A percentile compares a stretch with the other conserved stretches of the same genome.
These are phyloP conservation scores for Sebastes cheni DNA, from an alignment of 2,797 vertebrate genomes.

Conservation along the genomic window DNA sequence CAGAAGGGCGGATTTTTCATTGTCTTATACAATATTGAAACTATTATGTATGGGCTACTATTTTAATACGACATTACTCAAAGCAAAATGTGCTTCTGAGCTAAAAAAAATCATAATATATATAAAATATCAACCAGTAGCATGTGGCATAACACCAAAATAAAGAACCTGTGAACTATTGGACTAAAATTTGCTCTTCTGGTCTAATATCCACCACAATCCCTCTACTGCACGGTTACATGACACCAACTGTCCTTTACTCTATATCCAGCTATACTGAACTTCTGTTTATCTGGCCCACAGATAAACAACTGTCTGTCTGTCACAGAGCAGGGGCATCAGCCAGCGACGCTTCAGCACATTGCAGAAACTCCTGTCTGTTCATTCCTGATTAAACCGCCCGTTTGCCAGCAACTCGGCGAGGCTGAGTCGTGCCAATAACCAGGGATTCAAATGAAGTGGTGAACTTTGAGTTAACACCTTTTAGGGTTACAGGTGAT, in stretches of 20 bases:
- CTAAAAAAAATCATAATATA: constrained; percentile 6
- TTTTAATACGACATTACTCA: constrained; percentile 6
- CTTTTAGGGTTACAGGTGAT: constrained; percentile 61
- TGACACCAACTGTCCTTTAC: constrained; percentile 11
- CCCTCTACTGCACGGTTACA: constrained; percentile 5
- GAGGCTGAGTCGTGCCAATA: neutral
- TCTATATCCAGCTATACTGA: neutral
- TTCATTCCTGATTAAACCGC: constrained; percentile 19
- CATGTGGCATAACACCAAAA: constrained; percentile 27
- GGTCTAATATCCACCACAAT: neutral
- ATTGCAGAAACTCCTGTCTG: neutral
- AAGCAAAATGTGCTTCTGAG: constrained; percentile 19
- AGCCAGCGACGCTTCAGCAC: constrained; percentile 9
- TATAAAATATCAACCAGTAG: constrained; percentile 6
- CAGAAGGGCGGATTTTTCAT: neutral
- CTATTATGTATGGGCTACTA: neutral
- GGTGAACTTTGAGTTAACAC: constrained; percentile 72
- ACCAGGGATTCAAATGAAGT: constrained; percentile 50
- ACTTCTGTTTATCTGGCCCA: constrained; percentile 22
- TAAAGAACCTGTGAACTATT: neutral
- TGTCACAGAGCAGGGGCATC: constrained; percentile 16
- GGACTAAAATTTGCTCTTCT: constrained; percentile 11
- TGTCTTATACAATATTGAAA: constrained; percentile 8
- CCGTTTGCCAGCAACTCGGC: constrained; percentile 3
- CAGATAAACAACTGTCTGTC: constrained; percentile 36